These are phyloP conservation scores for Druon quercuslanigerum DNA, from an alignment of 1,140 invertebrate species.

Conservation along the genomic window DNA sequence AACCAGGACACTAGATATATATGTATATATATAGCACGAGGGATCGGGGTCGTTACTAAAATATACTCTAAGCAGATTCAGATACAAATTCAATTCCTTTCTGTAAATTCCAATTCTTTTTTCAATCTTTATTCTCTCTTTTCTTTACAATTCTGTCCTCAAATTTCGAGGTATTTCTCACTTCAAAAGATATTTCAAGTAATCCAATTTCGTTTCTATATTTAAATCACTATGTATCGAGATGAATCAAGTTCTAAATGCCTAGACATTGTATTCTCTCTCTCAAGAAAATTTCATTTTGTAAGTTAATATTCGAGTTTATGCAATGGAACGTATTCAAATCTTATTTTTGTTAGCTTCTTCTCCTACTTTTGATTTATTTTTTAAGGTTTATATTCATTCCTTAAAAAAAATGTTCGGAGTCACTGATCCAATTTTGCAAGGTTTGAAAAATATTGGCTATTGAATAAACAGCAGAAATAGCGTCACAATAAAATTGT, in stretches of 20 bases:
- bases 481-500: no score
- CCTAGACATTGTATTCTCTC: neutral
- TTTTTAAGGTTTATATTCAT: no score
- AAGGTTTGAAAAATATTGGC: no score
- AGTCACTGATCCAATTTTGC: no score
- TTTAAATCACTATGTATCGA: neutral
- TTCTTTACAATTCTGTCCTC: neutral
- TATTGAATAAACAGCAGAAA: no score
- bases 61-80: slow-evolving; percentile 72
- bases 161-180: neutral
- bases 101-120: slow-evolving; percentile 63
- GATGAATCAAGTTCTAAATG: slow-evolving; percentile 27
- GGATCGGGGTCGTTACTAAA: slow-evolving; percentile 75
- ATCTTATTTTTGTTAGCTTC: no score
- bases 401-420: no score
- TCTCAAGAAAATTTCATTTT: neutral
- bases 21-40: slow-evolving; percentile 72
- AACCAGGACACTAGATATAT: slow-evolving; percentile 74
- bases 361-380: no score
- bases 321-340: no score
- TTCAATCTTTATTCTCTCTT: slow-evolving; percentile 32
- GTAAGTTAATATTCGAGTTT: no score
- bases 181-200: neutral
- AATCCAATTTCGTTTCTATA: slow-evolving; percentile 6
- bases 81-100: slow-evolving; percentile 67